phyloP scores from a whole-genome alignment of 2,113 vertebrate species.

The Lophochroa leadbeateri region DNA sequence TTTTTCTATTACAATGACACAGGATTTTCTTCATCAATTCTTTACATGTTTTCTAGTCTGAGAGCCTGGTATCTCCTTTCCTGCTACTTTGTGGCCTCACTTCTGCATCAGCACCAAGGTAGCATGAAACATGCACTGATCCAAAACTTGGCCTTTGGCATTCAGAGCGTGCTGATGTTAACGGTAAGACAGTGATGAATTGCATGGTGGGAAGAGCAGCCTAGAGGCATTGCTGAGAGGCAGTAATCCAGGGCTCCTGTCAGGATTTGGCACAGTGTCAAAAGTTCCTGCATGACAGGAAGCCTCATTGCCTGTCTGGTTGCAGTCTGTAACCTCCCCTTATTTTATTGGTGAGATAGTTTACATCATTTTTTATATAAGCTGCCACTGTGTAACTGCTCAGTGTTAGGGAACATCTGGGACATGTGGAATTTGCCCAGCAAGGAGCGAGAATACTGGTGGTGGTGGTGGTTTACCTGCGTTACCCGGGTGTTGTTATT shows the following conservation, averaged over 20 bases:
- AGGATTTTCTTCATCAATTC: neutral
- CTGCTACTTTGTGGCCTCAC: neutral
- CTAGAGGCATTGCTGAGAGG: neutral
- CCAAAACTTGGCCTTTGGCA: neutral
- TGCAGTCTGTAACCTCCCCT: neutral
- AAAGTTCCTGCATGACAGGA: neutral
- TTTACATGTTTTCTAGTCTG: neutral
- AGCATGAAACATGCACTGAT: neutral
- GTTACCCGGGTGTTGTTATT: neutral
- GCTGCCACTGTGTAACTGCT: neutral
- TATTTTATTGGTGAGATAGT: neutral
- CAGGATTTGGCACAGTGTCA: neutral
- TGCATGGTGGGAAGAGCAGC: neutral
- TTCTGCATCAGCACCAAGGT: neutral
- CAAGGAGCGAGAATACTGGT: neutral
- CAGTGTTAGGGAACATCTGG: neutral
- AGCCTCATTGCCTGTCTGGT: neutral
- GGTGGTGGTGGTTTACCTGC: neutral
- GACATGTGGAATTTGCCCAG: neutral
- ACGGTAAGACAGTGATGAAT: neutral
- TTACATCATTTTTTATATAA: neutral
- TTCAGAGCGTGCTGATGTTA: neutral
- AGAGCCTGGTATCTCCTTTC: neutral
- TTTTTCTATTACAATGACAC: neutral
- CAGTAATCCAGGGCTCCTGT: neutral